Conservation (phyloP, 2,113 vertebrate species). For the Cichladusa arquata region DNA sequence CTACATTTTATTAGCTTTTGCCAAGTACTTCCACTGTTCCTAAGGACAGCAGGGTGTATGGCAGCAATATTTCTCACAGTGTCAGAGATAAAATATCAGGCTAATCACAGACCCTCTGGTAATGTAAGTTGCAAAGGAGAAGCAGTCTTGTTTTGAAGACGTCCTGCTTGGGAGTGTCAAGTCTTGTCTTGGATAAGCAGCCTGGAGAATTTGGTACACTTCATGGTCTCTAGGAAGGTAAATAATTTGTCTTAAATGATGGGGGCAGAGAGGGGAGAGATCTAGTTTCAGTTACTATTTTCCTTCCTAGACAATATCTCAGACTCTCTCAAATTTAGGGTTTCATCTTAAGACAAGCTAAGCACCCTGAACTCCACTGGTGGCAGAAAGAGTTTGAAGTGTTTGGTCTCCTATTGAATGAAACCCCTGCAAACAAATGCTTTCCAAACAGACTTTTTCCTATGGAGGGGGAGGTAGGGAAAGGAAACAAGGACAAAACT, state of each 20-base stretch:
- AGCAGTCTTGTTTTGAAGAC: conserved; percentile 45
- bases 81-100: conserved; percentile 73
- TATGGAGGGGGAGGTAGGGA: neutral
- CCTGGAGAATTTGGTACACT: conserved; percentile 16
- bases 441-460: neutral
- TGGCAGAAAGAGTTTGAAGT: neutral
- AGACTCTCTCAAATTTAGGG: neutral
- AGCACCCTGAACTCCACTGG: neutral
- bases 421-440: neutral
- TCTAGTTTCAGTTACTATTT: conserved; percentile 37
- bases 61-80: conserved; percentile 68
- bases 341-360: neutral
- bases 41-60: conserved; percentile 72
- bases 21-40: conserved; percentile 72
- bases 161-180: conserved; percentile 35
- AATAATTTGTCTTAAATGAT: conserved; percentile 62
- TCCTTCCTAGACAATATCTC: neutral
- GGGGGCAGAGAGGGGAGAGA: neutral
- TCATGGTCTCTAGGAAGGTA: conserved; percentile 47
- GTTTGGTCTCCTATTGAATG: neutral
- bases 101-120: conserved; percentile 68
- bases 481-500: neutral
- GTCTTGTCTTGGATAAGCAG: conserved; percentile 30
- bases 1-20: conserved; percentile 74
- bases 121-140: conserved; percentile 55